Base-by-base conservation (phyloP, 2,888 invertebrate species). In the Strigamia maritima region DNA sequence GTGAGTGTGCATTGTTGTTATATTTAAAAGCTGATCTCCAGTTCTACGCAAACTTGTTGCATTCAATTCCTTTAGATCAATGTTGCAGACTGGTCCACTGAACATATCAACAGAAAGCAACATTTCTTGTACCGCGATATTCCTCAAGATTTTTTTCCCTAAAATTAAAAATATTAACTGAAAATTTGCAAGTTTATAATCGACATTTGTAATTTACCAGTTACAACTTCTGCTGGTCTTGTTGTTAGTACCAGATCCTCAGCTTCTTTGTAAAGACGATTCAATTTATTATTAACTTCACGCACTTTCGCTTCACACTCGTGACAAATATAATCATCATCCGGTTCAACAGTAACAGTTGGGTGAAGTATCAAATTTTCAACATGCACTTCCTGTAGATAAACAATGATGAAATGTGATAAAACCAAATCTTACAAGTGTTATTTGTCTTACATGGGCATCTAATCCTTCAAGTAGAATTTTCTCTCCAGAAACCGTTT, bases 401-500 rank as follows among this genome's bases (percentile, higher is more conserved):
- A 16, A 54, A 54, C 16, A 19, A n/a, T n/a, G n/a, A n/a, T n/a
- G n/a, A n/a, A n/a, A n/a, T n/a, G n/a, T n/a, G n/a, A n/a, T n/a
- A n/a, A n/a, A n/a, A n/a, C n/a, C n/a, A n/a, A n/a, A n/a, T 44
- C 14, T 44, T n/a, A 16, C 16, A n/a, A n/a, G n/a, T n/a, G n/a
- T n/a, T 19, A 19, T 1, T 54, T 54, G 16, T 19, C 24, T 76
- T 40, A 76, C 76, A 6, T 76, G 0, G 2, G 40, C 19, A 7
- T 31, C 14, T 19, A 76, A 19, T 76, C 76, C 76, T n/a, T 40
- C 76, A 26, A 38, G 14, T 26, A 76, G 35, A 26, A 40, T 14
- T 76, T 76, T 76, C 38, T 76, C 76, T n/a, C 38, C 76, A 0
- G 19, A 16, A 16, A 76, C 40, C 3, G 40, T 40, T 38, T 76